phyloP scores from a whole-genome alignment of 2,797 vertebrate genomes.

The Melanotaenia parkinsoni region DNA sequence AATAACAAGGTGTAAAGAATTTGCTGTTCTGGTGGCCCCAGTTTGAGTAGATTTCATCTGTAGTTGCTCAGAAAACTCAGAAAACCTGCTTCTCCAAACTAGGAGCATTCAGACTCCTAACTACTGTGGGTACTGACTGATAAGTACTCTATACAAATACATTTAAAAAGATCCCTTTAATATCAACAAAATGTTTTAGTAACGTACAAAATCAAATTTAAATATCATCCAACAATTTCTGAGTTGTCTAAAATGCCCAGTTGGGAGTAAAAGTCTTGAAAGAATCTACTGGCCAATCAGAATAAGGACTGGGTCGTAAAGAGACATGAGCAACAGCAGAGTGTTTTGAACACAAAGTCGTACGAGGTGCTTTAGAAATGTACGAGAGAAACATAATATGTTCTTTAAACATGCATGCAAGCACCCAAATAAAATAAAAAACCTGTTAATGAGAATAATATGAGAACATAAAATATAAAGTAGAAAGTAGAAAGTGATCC shows the following conservation, averaged over 20 bases:
- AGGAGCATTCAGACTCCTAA: neutral
- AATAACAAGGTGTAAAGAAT: neutral
- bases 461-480: no score
- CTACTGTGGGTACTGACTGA: neutral
- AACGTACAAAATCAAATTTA: neutral
- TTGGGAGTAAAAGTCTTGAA: neutral
- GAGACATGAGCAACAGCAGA: neutral
- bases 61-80: neutral
- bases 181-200: neutral
- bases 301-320: neutral
- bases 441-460: neutral
- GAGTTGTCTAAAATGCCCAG: neutral
- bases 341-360: neutral
- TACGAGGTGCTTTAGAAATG: neutral
- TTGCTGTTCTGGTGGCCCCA: no score
- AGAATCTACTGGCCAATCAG: neutral
- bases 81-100: neutral
- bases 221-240: neutral
- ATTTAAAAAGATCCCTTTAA: neutral
- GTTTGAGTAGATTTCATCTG: neutral
- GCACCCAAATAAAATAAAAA: neutral
- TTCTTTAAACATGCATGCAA: neutral
- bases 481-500: no score
- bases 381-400: neutral
- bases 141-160: neutral